phyloP scores from a whole-genome alignment of 2,888 invertebrate genomes.

The Euspilapteryx auroguttella region DNA sequence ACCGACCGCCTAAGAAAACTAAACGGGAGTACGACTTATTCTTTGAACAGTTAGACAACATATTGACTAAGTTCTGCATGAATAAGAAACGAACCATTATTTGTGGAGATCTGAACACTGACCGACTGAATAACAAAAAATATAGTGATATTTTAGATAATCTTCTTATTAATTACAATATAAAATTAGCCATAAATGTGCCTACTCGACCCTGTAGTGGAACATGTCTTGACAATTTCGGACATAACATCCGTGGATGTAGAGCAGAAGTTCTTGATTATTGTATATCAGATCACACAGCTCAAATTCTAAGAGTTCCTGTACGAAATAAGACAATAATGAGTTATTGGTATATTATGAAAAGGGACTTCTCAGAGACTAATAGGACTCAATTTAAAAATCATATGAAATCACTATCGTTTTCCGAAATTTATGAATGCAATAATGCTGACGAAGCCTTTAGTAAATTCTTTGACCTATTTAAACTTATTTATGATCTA shows the following conservation, averaged over 20 bases:
- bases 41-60: no score
- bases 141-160: no score
- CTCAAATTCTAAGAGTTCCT: neutral
- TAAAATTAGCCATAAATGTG: no score
- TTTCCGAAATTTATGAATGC: constrained; percentile 1
- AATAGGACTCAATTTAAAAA: constrained; percentile 2
- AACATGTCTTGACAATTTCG: no score
- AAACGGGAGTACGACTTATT: no score
- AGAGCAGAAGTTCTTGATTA: neutral
- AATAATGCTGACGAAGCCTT: constrained; percentile 3
- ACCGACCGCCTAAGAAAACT: no score
- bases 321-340: neutral
- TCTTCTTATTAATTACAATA: no score
- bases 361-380: neutral
- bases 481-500: constrained; percentile 3
- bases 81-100: no score
- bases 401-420: constrained; percentile 2
- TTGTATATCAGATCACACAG: constrained; percentile 1
- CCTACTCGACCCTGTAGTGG: no score
- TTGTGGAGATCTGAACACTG: no score
- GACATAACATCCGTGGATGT: neutral
- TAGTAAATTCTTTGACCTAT: constrained; percentile 3
- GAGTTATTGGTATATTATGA: neutral
- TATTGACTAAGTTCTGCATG: no score
- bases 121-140: no score